Percentiles rank a stretch among this genome's conserved stretches.
Conservation (phyloP, 2,888 invertebrate genomes). For the Trachelus stipa region DNA sequence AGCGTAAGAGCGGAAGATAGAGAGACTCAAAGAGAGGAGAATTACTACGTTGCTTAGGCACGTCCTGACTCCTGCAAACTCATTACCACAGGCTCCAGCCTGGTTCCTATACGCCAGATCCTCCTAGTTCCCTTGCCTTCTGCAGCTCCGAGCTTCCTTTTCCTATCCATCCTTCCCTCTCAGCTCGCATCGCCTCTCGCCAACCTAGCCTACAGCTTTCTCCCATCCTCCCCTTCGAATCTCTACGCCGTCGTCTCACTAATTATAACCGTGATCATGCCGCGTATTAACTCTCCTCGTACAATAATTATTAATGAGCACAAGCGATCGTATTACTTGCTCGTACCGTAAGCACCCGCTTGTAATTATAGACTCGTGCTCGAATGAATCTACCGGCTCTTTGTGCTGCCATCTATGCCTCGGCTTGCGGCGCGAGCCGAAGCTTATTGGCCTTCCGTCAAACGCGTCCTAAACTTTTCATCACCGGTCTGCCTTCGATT, state of each 20-base stretch:
- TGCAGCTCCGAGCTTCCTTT: not conserved
- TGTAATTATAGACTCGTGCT: conserved; percentile 41
- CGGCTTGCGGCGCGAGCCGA: not conserved
- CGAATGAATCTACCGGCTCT: not conserved
- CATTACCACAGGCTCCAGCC: conserved; percentile 37
- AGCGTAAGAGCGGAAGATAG: conserved; percentile 32
- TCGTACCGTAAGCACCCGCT: conserved; percentile 28
- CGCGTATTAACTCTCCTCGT: conserved; percentile 48
- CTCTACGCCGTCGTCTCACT: conserved; percentile 29
- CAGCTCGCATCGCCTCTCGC: conserved; percentile 15
- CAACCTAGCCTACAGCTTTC: not conserved
- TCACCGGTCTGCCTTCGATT: not conserved
- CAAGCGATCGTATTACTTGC: conserved; percentile 46
- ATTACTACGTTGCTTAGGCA: conserved; percentile 20
- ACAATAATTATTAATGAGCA: conserved; percentile 52
- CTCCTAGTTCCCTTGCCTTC: not conserved
- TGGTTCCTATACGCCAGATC: not conserved
- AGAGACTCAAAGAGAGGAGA: conserved; percentile 6
- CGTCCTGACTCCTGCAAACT: conserved; percentile 37
- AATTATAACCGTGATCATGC: conserved; percentile 54
- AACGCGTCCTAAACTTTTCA: not conserved
- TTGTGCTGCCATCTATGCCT: not conserved
- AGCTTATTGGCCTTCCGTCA: not conserved
- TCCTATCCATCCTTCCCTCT: conserved; percentile 1
- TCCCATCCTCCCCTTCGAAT: conserved; percentile 7